Percentiles rank a stretch among this genome's conserved stretches.
These are phyloP conservation scores for Carposina sasakii DNA, from an alignment of 1,140 invertebrate species.

Conservation along the genomic window DNA sequence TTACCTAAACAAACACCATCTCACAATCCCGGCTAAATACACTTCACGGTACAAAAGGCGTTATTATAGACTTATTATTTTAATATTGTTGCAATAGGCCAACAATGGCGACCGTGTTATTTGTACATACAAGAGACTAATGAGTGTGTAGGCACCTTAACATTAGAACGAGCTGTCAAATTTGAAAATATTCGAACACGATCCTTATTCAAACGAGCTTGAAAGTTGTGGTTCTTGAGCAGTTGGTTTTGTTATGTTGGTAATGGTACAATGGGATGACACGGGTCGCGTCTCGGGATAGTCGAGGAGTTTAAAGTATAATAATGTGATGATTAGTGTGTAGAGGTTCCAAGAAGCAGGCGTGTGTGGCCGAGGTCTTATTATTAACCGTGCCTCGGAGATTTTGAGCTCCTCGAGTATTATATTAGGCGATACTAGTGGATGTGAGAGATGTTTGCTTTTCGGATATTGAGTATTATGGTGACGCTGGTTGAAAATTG, in stretches of 20 bases:
- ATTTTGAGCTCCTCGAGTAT: no score
- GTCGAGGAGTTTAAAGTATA: slow-evolving; percentile 45
- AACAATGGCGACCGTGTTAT: slow-evolving; percentile 39
- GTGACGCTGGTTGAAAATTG: no score
- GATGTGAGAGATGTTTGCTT: no score
- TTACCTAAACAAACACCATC: no score
- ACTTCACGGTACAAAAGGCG: slow-evolving; percentile 41
- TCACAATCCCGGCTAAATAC: no score
- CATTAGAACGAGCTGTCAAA: no score
- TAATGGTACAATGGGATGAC: slow-evolving; percentile 38
- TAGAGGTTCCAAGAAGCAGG: slow-evolving; percentile 32
- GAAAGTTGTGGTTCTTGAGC: slow-evolving; percentile 3
- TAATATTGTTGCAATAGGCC: slow-evolving; percentile 51
- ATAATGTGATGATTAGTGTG: slow-evolving; percentile 41
- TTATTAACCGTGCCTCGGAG: no score
- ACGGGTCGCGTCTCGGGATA: slow-evolving; percentile 42
- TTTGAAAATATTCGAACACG: slow-evolving; percentile 4
- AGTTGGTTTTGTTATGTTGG: slow-evolving; percentile 9
- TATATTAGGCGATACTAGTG: no score
- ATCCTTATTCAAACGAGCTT: slow-evolving; percentile 17
- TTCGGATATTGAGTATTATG: no score
- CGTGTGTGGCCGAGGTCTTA: no score
- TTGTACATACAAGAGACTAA: slow-evolving; percentile 44
- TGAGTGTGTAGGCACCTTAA: slow-evolving; percentile 50
- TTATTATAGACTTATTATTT: slow-evolving; percentile 56